Conservation (phyloP, 2,113 vertebrate species). For the Chaenocephalus aceratus region DNA sequence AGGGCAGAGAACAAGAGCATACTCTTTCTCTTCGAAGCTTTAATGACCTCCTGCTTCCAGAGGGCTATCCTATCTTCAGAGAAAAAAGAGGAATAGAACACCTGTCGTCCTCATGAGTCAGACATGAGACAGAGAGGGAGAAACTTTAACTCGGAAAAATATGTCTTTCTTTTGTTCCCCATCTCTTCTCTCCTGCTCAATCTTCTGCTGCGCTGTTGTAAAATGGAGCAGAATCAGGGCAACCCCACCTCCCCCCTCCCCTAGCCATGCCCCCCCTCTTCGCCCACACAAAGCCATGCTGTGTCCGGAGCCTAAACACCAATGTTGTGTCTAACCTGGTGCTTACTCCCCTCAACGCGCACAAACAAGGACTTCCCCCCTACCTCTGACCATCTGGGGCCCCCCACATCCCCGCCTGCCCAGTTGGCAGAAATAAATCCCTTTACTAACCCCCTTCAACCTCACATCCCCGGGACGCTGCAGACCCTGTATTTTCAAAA, state of each 20-base stretch:
- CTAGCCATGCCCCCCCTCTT: constrained; percentile 26
- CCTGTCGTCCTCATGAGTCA: constrained; percentile 14
- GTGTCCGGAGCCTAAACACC: constrained; percentile 57
- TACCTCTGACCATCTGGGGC: constrained; percentile 77
- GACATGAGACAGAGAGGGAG: constrained; percentile 5
- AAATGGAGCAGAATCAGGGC: constrained; percentile 50
- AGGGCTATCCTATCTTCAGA: constrained; percentile 63
- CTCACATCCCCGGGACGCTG: constrained; percentile 8
- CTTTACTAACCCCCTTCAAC: constrained; percentile 14
- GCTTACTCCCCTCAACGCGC: constrained; percentile 70
- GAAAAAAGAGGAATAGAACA: constrained; percentile 43
- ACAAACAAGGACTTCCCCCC: constrained; percentile 79
- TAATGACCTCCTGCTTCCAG: constrained; percentile 61
- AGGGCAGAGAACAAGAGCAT: constrained; percentile 25
- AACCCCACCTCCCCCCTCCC: not conserved
- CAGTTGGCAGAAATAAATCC: constrained; percentile 64
- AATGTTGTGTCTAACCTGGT: constrained; percentile 81
- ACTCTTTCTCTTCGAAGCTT: constrained; percentile 56
- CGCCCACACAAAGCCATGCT: constrained; percentile 51
- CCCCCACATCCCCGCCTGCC: constrained; percentile 55
- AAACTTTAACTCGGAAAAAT: not conserved
- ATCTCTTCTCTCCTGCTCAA: constrained; percentile 8
- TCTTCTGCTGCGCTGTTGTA: constrained; percentile 16
- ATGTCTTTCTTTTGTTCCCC: constrained; percentile 17
- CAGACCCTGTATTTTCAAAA: constrained; percentile 34